These are phyloP conservation scores for Coracias cyanogaster DNA, from an alignment of 2,797 vertebrate genomes.

Conservation along the genomic window DNA sequence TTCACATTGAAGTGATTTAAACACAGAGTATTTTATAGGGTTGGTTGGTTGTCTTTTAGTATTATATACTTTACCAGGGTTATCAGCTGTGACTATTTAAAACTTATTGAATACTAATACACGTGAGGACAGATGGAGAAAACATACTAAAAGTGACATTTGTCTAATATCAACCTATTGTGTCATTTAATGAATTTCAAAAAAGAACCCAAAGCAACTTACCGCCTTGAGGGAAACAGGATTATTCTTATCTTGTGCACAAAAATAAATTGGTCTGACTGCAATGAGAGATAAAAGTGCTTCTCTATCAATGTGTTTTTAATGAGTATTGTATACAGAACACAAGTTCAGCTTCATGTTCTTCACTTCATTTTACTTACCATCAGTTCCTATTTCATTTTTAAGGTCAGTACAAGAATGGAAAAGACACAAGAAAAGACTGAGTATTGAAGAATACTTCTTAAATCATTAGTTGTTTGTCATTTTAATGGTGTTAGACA, in stretches of 20 bases:
- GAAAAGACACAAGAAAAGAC: conserved; percentile 52
- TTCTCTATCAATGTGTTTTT: conserved; percentile 10
- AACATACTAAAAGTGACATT: background rate
- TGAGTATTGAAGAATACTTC: conserved; percentile 32
- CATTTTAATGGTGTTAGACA: conserved; percentile 71
- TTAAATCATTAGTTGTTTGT: conserved; percentile 66
- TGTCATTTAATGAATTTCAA: background rate
- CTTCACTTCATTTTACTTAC: conserved; percentile 37
- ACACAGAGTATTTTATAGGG: background rate
- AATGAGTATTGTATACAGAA: conserved; percentile 11
- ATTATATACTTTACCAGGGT: background rate
- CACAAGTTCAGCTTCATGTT: background rate
- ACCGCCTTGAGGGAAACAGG: background rate
- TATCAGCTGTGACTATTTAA: background rate
- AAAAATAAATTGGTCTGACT: conserved; percentile 8
- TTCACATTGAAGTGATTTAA: background rate
- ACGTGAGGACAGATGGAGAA: background rate
- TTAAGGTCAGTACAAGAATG: conserved; percentile 54
- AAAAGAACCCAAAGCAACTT: background rate
- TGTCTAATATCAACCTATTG: background rate
- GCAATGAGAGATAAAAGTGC: background rate
- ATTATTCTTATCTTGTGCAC: background rate
- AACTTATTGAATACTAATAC: background rate
- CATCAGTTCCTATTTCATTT: conserved; percentile 60
- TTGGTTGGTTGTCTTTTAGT: background rate